These are phyloP conservation scores for Cherax quadricarinatus DNA, from an alignment of 1,140 invertebrate species.

Conservation along the genomic window DNA sequence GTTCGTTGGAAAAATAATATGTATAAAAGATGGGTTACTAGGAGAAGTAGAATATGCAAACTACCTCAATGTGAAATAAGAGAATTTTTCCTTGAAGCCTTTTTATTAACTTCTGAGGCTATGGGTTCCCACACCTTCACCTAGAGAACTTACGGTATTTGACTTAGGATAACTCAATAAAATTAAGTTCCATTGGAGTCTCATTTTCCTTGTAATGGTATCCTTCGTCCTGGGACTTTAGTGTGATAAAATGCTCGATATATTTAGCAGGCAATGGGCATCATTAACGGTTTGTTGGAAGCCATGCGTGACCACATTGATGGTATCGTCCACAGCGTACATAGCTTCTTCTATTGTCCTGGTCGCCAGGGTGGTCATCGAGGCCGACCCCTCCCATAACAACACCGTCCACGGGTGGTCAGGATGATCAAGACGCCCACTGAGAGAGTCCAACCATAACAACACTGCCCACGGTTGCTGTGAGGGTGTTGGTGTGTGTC, in stretches of 20 bases:
- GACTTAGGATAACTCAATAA: no score
- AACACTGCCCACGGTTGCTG: neutral
- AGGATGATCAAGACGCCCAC: neutral
- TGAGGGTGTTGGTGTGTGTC: no score
- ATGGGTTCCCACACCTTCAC: no score
- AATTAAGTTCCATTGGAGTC: no score
- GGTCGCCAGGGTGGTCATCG: constrained; percentile 40
- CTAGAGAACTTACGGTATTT: no score
- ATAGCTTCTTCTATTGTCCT: constrained; percentile 40
- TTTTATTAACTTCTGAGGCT: no score
- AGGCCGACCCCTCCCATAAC: neutral
- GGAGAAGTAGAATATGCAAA: no score
- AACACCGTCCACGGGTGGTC: neutral
- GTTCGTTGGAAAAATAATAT: no score
- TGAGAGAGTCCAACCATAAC: constrained; percentile 12
- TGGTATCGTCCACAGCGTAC: constrained; percentile 36
- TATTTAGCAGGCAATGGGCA: constrained; percentile 53
- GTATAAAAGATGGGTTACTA: no score
- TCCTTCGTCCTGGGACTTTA: neutral
- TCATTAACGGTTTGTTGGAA: constrained; percentile 52
- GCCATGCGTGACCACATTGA: constrained; percentile 46
- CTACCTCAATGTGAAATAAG: no score
- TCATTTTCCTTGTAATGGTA: no score
- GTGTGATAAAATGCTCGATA: constrained; percentile 35
- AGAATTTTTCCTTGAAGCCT: no score